Evolutionary conservation across 1,140 invertebrate species (phyloP), one percentile per base, ranked within the genome.

Genomic region (Orius insidiosus): DNA sequence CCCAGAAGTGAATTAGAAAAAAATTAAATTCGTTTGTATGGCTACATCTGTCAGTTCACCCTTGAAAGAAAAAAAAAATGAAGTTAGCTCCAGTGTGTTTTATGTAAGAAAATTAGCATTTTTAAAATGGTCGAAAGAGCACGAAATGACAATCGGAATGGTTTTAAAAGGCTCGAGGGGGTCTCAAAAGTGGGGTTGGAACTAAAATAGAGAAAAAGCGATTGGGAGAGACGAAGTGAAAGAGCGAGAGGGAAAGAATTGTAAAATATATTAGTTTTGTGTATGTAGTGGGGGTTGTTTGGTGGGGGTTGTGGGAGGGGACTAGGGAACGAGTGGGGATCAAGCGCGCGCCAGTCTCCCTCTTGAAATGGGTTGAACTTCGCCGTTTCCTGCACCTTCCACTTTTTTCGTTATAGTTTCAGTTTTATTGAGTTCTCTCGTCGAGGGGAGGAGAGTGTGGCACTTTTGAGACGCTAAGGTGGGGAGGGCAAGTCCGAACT

Each of bases 351-450:
- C 41, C 41, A 43, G 41, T 43, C 19, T 30, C 41, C 41, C n/a
- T 9, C 11, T 31, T 43, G 41, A 43, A 43, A 43, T 43, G 41
- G 41, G 41, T 43, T 43, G 41, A 43, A 43, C 41, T 43, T 15
- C 24, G 41, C 6, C 16, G 41, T 9, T 9, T 18, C 38, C 16
- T 43, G n/a, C 18, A 24, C 41, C 24, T 43, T n/a, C 41, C 41
- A 43, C 41, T 43, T 43, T 43, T 40, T 43, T 43, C 31, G 41
- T 43, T 43, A 30, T 43, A 43, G 41, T 43, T 43, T 24, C 31
- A 18, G 31, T 18, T 43, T 43, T 43, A 43, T 43, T 43, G 18
- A 43, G 41, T 43, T 43, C 41, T 43, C 41, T 43, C 41, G 9
- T 18, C 4, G 11, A 43, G 41, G 24, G 41, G 41, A 30, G 41